Evolutionary conservation across 30 jellyfish, hydroid and myxozoan genomes (phyloP), one percentile per base, ranked within the genome.

Genomic region (Cassiopea xamachana): DNA sequence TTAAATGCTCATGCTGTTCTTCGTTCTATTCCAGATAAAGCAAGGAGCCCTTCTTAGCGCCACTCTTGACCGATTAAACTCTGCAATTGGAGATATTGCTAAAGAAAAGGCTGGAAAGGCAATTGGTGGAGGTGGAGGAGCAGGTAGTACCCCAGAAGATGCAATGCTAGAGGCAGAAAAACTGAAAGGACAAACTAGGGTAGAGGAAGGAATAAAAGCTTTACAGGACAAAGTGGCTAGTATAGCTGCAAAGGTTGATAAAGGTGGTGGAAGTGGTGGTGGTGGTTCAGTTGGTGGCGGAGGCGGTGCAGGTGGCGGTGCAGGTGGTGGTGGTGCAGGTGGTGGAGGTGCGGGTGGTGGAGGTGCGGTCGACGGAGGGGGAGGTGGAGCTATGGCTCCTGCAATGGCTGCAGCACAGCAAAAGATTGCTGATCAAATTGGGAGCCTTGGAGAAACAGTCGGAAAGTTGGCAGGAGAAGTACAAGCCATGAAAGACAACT

Each of bases 381-480:
- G 90, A 68, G 94, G 92, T 1, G 84, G 78, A 12, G 95, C 97
- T 1, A 80, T 68, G 85, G 86, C 91, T 1, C 92, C 92, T 55
- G 97, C 97, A 0, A 51, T 94, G 80, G 95, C 94, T 46, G 97
- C 91, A 68, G 83, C 97, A 12, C 96, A 89, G 55, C 90, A 79
- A 43, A 90, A 82, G 69, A 67, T 90, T 1, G 82, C 92, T 45
- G 83, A 62, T 80, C 86, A 87, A 46, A n/a, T 92, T 60, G 95
- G 92, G 19, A 60, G 49, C 77, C 80, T 92, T 45, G 96, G 95
- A 49, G 88, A 92, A 69, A 82, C 97, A 4, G 92, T 94, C 13
- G 95, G 95, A 17, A 90, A 91, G 70, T 92, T 94, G 44, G 98
- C 94, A 48, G 98, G 98, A 17, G 97, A 94, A 73, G 91, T 94